Evolutionary conservation across 2,888 invertebrate species (phyloP), one percentile per base, ranked within the genome.

Genomic region (Actias luna): DNA sequence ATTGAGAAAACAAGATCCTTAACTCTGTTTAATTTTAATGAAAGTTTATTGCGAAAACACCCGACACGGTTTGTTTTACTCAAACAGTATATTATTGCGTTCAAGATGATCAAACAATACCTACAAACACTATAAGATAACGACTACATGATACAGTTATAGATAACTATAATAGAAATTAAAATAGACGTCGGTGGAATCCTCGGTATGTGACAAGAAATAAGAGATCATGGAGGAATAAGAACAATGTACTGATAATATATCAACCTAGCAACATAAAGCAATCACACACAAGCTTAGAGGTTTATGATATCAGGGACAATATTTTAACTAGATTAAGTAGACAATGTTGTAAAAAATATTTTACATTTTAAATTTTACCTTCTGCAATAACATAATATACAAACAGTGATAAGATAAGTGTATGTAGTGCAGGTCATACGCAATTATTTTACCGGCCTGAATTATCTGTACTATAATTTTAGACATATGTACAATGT

Each of bases 401-500:
- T 36, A 10, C 60, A 63, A 63, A 59, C 63, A 39, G n/a, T 36
- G 59, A 58, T 62, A 61, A 61, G 63, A 55, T 63, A 63, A 18
- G 25, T 58, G 39, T 58, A 58, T 42, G n/a, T 61, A 36, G 31
- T 33, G 42, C 42, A 57, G 29, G 22, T 36, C 58, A 39, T 59
- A 59, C 55, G 25, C 31, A 31, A 50, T 31, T 35, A 60, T 58
- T 61, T 55, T 22, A 58, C n/a, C 31, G 31, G n/a, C 27, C 27
- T 35, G 12, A 25, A 22, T 52, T 22, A 39, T 36, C 29, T n/a
- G n/a, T n/a, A n/a, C n/a, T n/a, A n/a, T n/a, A n/a, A n/a, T n/a
- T n/a, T n/a, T n/a, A n/a, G n/a, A n/a, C n/a, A n/a, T n/a, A n/a
- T n/a, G n/a, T n/a, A n/a, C n/a, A n/a, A n/a, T n/a, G n/a, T n/a